These are phyloP conservation scores for Helleia helle DNA, from an alignment of 2,888 invertebrate genomes.

Conservation along the genomic window DNA sequence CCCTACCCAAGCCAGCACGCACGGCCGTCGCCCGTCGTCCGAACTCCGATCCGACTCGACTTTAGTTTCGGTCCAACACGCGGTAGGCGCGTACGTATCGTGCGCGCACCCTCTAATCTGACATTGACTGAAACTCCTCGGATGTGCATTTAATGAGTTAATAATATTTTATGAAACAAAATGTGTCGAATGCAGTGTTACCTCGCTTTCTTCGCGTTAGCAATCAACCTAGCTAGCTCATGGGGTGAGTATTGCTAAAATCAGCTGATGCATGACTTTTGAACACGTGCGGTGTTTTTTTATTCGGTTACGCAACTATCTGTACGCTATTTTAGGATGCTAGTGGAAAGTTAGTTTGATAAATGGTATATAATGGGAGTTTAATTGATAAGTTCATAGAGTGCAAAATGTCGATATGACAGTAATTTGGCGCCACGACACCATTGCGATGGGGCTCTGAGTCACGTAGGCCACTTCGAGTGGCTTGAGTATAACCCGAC, in stretches of 20 bases:
- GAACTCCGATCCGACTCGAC: too few relatives aligned
- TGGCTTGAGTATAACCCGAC: conserved; percentile 35
- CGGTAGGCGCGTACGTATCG: conserved; percentile 33
- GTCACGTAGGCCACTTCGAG: conserved; percentile 70
- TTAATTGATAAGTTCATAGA: conserved; percentile 16
- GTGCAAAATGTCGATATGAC: conserved; percentile 49
- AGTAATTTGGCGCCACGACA: conserved; percentile 58
- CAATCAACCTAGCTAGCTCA: conserved; percentile 39
- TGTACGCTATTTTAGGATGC: conserved; percentile 18
- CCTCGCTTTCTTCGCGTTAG: conserved; percentile 39
- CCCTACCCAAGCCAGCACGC: background rate
- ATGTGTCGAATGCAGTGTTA: conserved; percentile 54
- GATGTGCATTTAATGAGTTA: conserved; percentile 49
- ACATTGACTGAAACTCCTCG: conserved; percentile 51
- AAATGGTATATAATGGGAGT: conserved; percentile 9
- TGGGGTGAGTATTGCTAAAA: conserved; percentile 59
- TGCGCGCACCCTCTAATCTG: conserved; percentile 39
- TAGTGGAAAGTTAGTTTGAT: conserved; percentile 11
- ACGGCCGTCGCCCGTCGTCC: conserved; percentile 14
- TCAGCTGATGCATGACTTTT: conserved; percentile 52
- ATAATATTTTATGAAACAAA: conserved; percentile 54
- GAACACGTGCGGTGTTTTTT: conserved; percentile 54
- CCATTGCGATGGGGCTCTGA: conserved; percentile 59
- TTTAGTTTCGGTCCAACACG: conserved; percentile 54
- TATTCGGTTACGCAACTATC: conserved; percentile 46